Conservation (phyloP, 2,888 invertebrate species). For the Sinopyrophorus schimmeli region DNA sequence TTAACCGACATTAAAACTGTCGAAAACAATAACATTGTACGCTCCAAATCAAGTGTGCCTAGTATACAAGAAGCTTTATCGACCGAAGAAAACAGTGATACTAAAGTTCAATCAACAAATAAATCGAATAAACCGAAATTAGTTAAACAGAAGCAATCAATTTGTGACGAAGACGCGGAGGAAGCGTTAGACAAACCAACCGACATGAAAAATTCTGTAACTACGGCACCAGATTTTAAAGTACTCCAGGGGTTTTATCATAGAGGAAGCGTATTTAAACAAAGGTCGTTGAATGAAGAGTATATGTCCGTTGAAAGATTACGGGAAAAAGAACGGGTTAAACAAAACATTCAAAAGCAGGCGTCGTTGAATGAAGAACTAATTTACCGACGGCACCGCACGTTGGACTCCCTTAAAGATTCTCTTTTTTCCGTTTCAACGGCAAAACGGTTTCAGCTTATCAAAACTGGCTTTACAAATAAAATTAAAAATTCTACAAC, state of each 20-base stretch:
- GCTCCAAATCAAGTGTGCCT: slow-evolving; percentile 76
- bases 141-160: slow-evolving; percentile 85
- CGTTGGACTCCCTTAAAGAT: slow-evolving; percentile 72
- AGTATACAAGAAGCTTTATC: slow-evolving; percentile 51
- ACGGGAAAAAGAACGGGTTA: slow-evolving; percentile 78
- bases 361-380: slow-evolving; percentile 87
- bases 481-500: slow-evolving; percentile 82
- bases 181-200: slow-evolving; percentile 68
- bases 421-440: slow-evolving; percentile 74
- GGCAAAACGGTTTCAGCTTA: slow-evolving; percentile 74
- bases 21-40: slow-evolving; percentile 70
- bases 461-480: slow-evolving; percentile 81
- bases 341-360: slow-evolving; percentile 86
- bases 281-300: slow-evolving; percentile 87
- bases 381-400: slow-evolving; percentile 68
- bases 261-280: slow-evolving; percentile 71
- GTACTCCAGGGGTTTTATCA: slow-evolving; percentile 55
- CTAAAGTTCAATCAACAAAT: slow-evolving; percentile 30
- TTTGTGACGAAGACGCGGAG: slow-evolving; percentile 73
- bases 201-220: slow-evolving; percentile 68
- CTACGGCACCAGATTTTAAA: slow-evolving; percentile 69
- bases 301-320: slow-evolving; percentile 85
- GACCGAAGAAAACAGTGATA: slow-evolving; percentile 32
- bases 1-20: slow-evolving; percentile 80
- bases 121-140: slow-evolving; percentile 65